Conservation (phyloP, 2,797 vertebrate species). For the Diglossa cyanea region DNA sequence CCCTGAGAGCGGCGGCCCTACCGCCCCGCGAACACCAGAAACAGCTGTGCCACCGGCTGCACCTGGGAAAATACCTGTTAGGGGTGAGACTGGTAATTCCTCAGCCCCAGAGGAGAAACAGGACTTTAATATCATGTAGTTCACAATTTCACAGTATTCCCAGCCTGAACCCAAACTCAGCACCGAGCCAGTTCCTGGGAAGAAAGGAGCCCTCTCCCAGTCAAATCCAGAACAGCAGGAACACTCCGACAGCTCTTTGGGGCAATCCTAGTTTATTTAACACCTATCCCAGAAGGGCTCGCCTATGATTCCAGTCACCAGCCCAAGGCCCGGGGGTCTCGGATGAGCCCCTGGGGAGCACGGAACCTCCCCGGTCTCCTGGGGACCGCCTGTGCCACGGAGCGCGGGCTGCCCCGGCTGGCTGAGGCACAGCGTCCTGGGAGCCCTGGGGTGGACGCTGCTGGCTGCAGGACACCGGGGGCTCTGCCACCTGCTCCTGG, state of each 20-base stretch:
- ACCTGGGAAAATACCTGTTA: neutral
- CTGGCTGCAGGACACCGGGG: neutral
- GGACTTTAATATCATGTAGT: neutral
- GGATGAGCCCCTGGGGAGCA: neutral
- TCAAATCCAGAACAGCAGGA: neutral
- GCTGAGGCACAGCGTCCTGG: neutral
- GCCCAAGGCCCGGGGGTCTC: fast-evolving
- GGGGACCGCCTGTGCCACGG: fast-evolving
- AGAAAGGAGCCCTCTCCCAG: neutral
- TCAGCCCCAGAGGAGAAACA: neutral
- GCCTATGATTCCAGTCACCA: neutral
- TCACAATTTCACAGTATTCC: neutral
- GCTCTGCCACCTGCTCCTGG: neutral
- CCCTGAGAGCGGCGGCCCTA: neutral
- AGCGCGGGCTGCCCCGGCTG: neutral
- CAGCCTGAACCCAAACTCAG: neutral
- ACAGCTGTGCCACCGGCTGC: neutral
- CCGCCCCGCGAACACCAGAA: neutral
- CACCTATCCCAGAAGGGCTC: neutral
- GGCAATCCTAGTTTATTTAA: neutral
- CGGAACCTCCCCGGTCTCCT: fast-evolving
- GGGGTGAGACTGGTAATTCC: neutral
- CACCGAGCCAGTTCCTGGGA: neutral
- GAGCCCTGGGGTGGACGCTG: neutral
- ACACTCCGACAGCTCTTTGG: no score